Conservation (phyloP, 2,797 vertebrate genomes). For the Melanotaenia trifasciata region DNA sequence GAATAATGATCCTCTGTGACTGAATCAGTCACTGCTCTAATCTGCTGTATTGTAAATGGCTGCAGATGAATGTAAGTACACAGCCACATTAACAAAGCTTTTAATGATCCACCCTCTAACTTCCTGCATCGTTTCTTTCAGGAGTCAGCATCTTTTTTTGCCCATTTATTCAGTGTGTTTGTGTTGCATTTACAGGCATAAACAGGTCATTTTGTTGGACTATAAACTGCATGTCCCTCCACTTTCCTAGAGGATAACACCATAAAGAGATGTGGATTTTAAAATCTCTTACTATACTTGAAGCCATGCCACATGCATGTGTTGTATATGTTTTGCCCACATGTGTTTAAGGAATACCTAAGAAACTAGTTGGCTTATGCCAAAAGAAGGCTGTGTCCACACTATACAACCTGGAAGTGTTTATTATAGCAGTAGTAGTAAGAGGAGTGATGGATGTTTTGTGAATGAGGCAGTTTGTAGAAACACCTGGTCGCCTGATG, state of each 20-base stretch:
- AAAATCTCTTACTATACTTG: conserved; percentile 34
- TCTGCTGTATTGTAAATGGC: conserved; percentile 43
- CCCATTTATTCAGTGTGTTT: conserved; percentile 9
- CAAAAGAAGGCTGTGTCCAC: conserved; percentile 20
- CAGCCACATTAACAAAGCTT: conserved; percentile 29
- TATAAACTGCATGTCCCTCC: neutral
- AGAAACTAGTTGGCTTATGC: conserved; percentile 33
- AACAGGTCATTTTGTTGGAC: conserved; percentile 14
- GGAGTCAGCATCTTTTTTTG: conserved; percentile 6
- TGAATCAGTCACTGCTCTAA: conserved; percentile 29
- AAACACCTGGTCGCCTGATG: conserved; percentile 74
- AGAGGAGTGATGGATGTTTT: conserved; percentile 25
- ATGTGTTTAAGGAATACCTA: conserved; percentile 39
- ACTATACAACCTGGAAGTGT: conserved; percentile 15
- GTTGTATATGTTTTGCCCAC: conserved; percentile 21
- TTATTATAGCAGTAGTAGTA: conserved; percentile 45
- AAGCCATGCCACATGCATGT: conserved; percentile 40
- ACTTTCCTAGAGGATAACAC: neutral
- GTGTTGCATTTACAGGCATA: conserved; percentile 1
- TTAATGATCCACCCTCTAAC: conserved; percentile 37
- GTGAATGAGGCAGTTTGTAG: conserved; percentile 38
- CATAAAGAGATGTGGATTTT: conserved; percentile 12
- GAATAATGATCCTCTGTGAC: conserved; percentile 57
- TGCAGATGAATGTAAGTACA: conserved; percentile 40
- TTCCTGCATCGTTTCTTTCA: conserved; percentile 51